Conservation (phyloP, 2,888 invertebrate species). For the Heliconius erato region DNA sequence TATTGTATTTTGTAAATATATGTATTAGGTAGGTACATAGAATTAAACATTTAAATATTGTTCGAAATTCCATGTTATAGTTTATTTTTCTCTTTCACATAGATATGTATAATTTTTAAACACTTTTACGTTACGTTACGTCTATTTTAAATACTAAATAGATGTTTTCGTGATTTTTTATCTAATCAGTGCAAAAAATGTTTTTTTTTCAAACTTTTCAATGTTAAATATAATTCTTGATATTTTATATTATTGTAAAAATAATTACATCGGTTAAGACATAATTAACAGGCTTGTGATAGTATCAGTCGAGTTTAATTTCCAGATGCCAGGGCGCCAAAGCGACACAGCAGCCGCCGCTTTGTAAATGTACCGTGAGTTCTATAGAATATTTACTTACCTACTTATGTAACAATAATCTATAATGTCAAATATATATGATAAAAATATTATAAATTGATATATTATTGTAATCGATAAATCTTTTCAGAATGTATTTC, state of each 20-base stretch:
- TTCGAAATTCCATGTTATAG: neutral
- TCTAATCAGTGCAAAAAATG: too few species aligned
- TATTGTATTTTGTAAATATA: slow-evolving; percentile 1
- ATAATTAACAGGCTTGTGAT: slow-evolving; percentile 56
- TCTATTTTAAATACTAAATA: too few species aligned
- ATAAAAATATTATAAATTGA: neutral
- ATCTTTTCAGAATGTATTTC: too few species aligned
- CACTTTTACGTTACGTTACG: too few species aligned
- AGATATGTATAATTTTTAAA: too few species aligned
- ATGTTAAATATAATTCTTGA: too few species aligned
- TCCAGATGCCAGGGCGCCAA: slow-evolving; percentile 63
- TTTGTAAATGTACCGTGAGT: slow-evolving; percentile 58
- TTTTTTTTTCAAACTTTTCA: too few species aligned
- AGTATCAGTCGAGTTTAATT: slow-evolving; percentile 59
- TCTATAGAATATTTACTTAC: slow-evolving; percentile 22
- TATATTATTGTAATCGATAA: neutral
- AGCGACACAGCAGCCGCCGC: slow-evolving; percentile 51
- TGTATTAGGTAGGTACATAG: neutral
- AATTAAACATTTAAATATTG: neutral
- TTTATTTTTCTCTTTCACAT: neutral
- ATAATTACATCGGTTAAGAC: neutral
- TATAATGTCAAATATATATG: neutral
- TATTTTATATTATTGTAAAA: neutral
- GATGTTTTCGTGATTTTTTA: too few species aligned
- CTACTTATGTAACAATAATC: neutral